A percentile compares a stretch with the other conserved stretches of the same genome.
These are phyloP conservation scores for Genyomyrus donnyi DNA, from an alignment of 2,113 vertebrate species.

Conservation along the genomic window DNA sequence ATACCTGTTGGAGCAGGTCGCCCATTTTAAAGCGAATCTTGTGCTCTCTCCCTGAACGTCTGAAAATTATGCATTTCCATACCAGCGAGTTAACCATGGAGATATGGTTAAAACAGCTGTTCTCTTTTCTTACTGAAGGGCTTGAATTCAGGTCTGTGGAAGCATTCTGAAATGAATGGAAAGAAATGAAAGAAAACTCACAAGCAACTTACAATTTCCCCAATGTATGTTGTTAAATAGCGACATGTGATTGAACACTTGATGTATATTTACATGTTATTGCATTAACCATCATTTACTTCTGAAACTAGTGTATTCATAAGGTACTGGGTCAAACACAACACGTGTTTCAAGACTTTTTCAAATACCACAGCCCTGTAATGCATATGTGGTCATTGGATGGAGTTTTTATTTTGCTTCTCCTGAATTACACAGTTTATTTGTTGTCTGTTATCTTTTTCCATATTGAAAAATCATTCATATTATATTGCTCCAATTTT, in stretches of 20 bases:
- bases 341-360: neutral
- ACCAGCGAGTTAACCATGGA: neutral
- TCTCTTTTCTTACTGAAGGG: neutral
- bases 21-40: neutral
- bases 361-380: neutral
- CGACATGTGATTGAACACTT: neutral
- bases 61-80: neutral
- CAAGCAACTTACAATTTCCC: neutral
- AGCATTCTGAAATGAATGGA: neutral
- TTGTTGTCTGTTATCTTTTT: neutral
- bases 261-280: neutral
- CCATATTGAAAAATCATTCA: neutral
- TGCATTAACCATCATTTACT: neutral
- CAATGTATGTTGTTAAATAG: neutral
- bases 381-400: neutral
- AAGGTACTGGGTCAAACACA: neutral
- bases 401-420: neutral
- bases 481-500: neutral
- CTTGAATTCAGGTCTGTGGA: neutral
- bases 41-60: neutral
- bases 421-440: neutral
- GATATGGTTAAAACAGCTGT: neutral
- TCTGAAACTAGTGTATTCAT: neutral
- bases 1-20: conserved; percentile 54
- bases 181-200: neutral